phyloP scores from a whole-genome alignment of 2,797 vertebrate genomes.

The Alosa sapidissima region DNA sequence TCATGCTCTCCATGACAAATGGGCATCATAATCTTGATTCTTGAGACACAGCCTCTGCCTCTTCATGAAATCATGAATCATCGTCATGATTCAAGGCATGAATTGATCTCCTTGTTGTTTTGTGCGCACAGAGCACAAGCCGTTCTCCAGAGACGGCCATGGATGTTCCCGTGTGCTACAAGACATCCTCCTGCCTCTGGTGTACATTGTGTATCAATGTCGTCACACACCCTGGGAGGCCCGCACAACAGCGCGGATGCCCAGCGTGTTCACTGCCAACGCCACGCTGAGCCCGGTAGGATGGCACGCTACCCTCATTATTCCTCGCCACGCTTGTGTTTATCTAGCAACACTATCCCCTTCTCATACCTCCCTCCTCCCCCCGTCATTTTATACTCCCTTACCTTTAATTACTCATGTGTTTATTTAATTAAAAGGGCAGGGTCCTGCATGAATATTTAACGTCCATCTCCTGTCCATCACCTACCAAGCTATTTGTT shows the following conservation, averaged over 20 bases:
- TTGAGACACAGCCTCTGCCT: not conserved
- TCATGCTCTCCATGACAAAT: not conserved
- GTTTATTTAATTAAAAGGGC: not conserved
- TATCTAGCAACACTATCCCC: not conserved
- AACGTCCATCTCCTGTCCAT: not conserved
- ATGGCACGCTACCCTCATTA: not conserved
- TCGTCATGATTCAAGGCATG: not conserved
- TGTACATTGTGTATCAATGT: slow-evolving; percentile 15
- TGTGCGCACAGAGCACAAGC: not conserved
- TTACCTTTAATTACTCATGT: slow-evolving; percentile 21
- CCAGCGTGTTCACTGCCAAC: not conserved
- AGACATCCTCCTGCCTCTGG: not conserved
- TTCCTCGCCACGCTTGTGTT: slow-evolving; percentile 7
- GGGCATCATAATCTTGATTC: not conserved
- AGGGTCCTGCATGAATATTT: not conserved
- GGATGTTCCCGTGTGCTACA: not conserved
- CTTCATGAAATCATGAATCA: not conserved
- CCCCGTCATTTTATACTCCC: slow-evolving; percentile 9
- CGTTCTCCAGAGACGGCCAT: not conserved
- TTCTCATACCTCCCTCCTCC: not conserved
- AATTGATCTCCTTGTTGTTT: not conserved
- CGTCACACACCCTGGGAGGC: slow-evolving; percentile 5
- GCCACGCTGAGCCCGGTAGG: slow-evolving; percentile 9
- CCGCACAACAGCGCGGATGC: not conserved
- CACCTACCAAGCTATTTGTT: not conserved